A percentile compares a stretch with the other conserved stretches of the same genome.
These are phyloP conservation scores for Isaurus tuberculatus DNA, from an alignment of 92 coral and sea anemone genomes.

Conservation along the genomic window DNA sequence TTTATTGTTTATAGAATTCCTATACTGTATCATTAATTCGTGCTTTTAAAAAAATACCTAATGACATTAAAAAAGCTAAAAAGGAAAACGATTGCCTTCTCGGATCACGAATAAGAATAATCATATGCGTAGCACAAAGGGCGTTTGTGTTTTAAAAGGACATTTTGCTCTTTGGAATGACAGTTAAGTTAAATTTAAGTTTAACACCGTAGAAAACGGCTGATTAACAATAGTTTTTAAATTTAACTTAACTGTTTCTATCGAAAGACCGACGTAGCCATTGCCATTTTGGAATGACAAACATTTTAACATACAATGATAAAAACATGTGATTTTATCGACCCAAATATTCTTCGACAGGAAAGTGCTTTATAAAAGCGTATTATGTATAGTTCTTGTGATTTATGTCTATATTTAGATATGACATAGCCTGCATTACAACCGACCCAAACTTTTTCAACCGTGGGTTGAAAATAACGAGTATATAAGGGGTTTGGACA, in stretches of 20 bases:
- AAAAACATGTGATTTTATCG: constrained; percentile 6
- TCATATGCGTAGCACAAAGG: constrained; percentile 4
- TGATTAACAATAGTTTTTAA: constrained; percentile 8
- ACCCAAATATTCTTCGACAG: not conserved
- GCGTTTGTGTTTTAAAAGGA: constrained; percentile 9
- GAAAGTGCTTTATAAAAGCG: constrained; percentile 7
- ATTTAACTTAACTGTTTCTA: constrained; percentile 11
- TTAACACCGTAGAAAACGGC: constrained; percentile 9
- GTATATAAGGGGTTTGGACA: not conserved
- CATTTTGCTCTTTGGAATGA: constrained; percentile 10
- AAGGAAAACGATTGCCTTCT: constrained; percentile 10
- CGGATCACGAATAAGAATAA: not conserved
- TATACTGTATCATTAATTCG: constrained; percentile 5
- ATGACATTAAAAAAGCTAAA: not conserved
- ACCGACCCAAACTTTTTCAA: constrained; percentile 3
- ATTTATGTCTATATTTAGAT: constrained; percentile 10
- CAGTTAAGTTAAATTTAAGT: not conserved
- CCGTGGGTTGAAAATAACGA: constrained; percentile 4
- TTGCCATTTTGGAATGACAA: constrained; percentile 13
- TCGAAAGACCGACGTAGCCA: not conserved
- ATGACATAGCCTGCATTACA: constrained; percentile 6
- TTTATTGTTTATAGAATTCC: no score
- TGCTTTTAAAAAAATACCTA: constrained; percentile 7
- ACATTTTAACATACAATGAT: constrained; percentile 11
- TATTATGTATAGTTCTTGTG: constrained; percentile 4